Evolutionary conservation across 2,113 vertebrate species (phyloP).

Genomic region (Hippocampus mohnikei): DNA sequence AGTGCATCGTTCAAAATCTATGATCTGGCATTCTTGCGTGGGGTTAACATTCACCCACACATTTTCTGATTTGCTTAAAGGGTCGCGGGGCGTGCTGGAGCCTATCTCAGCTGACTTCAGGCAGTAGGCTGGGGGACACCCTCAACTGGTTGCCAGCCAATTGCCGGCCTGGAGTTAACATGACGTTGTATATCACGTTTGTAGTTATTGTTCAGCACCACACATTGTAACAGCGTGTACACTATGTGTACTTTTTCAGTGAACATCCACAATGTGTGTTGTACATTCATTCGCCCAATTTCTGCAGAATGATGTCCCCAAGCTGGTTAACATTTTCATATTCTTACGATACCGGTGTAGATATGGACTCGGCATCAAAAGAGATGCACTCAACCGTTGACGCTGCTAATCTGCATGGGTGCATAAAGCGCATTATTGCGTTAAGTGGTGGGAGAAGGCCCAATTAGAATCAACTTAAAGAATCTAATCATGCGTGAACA

Average conservation of each 20-base stretch:
- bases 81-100: no score
- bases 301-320: not conserved
- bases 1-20: no score
- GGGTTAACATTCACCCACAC: no score
- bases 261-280: not conserved
- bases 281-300: not conserved
- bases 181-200: no score
- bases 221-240: no score
- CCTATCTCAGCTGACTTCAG: no score
- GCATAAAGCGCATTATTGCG: slow-evolving; percentile 15
- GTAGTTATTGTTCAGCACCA: not conserved
- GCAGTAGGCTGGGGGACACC: no score
- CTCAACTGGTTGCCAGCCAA: no score
- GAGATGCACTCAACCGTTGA: slow-evolving; percentile 35
- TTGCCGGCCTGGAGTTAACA: no score
- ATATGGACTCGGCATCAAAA: slow-evolving; percentile 23
- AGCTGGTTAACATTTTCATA: not conserved
- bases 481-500: slow-evolving; percentile 24
- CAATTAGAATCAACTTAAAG: slow-evolving; percentile 24
- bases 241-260: not conserved
- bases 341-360: slow-evolving; percentile 45
- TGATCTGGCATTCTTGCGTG: no score
- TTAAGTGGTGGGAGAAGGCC: slow-evolving; percentile 14
- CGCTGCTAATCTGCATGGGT: slow-evolving; percentile 20
- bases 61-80: no score